Conservation (phyloP, 2,888 invertebrate species). For the Corbicula japonica region DNA sequence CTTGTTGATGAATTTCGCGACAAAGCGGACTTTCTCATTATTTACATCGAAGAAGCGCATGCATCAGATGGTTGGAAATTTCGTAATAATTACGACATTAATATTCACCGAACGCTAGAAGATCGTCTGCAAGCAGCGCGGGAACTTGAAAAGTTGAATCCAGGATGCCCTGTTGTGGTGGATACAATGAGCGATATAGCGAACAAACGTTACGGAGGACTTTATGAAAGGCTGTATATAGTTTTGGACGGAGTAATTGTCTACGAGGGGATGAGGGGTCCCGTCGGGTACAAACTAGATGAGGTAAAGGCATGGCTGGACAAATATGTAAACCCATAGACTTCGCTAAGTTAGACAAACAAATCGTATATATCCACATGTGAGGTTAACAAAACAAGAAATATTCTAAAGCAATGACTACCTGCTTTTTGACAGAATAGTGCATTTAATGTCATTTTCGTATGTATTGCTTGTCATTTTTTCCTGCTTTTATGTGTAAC, state of each 20-base stretch:
- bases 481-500: no score
- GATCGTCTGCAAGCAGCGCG: conserved; percentile 76
- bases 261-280: conserved; percentile 77
- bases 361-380: no score
- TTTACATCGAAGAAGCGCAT: conserved; percentile 84
- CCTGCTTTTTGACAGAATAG: no score
- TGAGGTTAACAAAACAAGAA: no score
- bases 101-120: conserved; percentile 65
- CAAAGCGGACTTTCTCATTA: conserved; percentile 78
- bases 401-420: no score
- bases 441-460: no score
- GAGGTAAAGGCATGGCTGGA: conserved; percentile 78
- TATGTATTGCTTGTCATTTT: no score
- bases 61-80: conserved; percentile 82
- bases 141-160: conserved; percentile 50
- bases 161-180: conserved; percentile 72
- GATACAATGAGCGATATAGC: conserved; percentile 78
- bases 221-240: conserved; percentile 81
- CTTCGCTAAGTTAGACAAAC: no score
- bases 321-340: conserved; percentile 41
- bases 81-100: conserved; percentile 71
- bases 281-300: conserved; percentile 71
- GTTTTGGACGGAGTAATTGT: conserved; percentile 72
- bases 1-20: conserved; percentile 72
- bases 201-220: conserved; percentile 75